phyloP scores from a whole-genome alignment of 30 jellyfish, hydroid and myxozoan species.

The Clytia hemisphaerica region DNA sequence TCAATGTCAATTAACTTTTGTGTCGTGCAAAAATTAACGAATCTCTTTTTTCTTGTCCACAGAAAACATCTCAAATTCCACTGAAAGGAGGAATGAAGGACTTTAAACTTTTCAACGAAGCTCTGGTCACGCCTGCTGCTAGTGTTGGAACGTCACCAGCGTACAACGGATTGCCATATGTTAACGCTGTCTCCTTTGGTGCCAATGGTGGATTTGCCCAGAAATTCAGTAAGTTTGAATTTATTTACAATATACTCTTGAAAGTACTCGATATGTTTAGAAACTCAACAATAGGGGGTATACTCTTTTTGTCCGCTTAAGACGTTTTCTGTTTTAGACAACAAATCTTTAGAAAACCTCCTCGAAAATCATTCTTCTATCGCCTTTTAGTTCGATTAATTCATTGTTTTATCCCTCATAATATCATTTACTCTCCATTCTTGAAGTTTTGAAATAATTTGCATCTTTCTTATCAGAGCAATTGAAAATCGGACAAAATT shows the following conservation, averaged over 20 bases:
- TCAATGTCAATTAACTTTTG: no score
- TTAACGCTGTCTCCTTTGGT: slow-evolving; percentile 59
- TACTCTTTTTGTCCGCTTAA: no score
- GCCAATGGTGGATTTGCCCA: slow-evolving; percentile 52
- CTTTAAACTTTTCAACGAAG: slow-evolving; percentile 41
- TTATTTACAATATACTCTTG: no score
- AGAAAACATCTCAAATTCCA: slow-evolving; percentile 35
- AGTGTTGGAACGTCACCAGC: slow-evolving; percentile 47
- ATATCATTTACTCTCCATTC: not conserved
- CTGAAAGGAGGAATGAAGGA: slow-evolving; percentile 61
- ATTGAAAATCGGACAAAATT: slow-evolving; percentile 15
- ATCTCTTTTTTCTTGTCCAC: not conserved
- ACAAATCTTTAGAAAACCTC: not conserved
- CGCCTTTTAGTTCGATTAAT: not conserved
- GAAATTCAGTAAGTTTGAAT: slow-evolving; percentile 34
- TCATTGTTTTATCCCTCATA: not conserved
- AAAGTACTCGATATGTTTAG: no score
- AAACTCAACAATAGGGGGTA: no score
- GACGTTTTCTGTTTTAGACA: no score
- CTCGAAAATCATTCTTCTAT: not conserved
- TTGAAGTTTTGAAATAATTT: not conserved
- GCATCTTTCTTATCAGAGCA: slow-evolving; percentile 13
- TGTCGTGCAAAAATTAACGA: no score
- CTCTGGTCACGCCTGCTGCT: slow-evolving; percentile 25
- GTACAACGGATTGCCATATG: slow-evolving; percentile 28